Evolutionary conservation across 37 sponge, comb jelly and placozoan species (phyloP).

Genomic region (Eunapius fragilis): DNA sequence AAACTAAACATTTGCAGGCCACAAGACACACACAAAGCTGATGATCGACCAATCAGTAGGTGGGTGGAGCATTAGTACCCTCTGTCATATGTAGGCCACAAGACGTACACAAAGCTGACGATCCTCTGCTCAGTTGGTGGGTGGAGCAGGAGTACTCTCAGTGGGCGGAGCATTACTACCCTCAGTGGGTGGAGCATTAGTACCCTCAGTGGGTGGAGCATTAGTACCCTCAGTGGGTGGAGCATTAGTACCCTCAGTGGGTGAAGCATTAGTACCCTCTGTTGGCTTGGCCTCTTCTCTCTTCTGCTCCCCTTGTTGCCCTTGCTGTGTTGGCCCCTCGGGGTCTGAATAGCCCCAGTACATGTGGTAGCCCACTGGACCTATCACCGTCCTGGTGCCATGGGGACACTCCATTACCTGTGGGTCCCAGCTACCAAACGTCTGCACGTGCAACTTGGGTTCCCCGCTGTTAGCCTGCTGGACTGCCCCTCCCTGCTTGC

Average conservation of each 20-base stretch:
- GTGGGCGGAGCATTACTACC: background rate
- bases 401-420: background rate
- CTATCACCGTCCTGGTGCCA: conserved; percentile 23
- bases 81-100: too few relatives aligned
- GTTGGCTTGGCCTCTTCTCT: background rate
- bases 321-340: conserved; percentile 10
- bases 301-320: background rate
- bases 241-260: background rate
- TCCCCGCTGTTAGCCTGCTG: background rate
- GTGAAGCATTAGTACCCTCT: background rate
- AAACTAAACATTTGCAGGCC: too few relatives aligned
- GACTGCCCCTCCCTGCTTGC: background rate
- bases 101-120: too few relatives aligned
- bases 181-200: background rate
- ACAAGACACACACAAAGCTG: too few relatives aligned
- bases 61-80: background rate
- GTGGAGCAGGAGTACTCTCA: background rate
- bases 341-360: conserved; percentile 37
- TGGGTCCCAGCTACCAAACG: conserved; percentile 25
- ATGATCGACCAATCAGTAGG: background rate
- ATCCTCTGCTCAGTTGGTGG: background rate
- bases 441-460: conserved; percentile 18
- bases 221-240: background rate
- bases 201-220: background rate
- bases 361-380: conserved; percentile 38